Base-by-base conservation (phyloP, 2,888 invertebrate genomes). In the Portevinia maculata region DNA sequence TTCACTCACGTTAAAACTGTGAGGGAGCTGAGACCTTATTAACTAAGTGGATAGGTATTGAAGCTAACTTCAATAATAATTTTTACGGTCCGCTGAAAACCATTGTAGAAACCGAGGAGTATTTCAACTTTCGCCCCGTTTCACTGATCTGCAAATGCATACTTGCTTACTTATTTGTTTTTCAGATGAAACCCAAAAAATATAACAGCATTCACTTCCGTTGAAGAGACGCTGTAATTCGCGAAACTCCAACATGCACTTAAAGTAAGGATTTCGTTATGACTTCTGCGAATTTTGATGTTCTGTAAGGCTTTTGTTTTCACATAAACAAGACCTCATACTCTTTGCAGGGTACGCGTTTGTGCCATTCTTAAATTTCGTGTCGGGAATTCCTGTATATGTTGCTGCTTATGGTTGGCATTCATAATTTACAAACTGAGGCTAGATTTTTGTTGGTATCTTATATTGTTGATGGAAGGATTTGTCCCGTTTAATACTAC, bases 191-290 rank as follows among this genome's bases (percentile, higher is more conserved):
- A 44, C 17, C 7, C 9, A 59, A 57, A 57, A 24, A 5, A 52
- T 37, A 15, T 44, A 52, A 19, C 19, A 65, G 6, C 30, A 30
- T 41, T n/a, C 41, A 41, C 52, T 52, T 41, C 2, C n/a, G 17
- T 48, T 24, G 5, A 57, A 46, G 34, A n/a, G 19, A 44, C 32
- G 28, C 34, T 64, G 71, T 71, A 65, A 65, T 65, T 65, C 24
- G 73, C 73, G 71, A 73, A 79, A 79, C 67, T 73, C 67, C 79
- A 59, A 73, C 65, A 62, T 79, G 65, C 67, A 79, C 67, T 55
- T 67, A 67, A 65, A 74, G 74, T 65, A 74, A 74, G 74, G 74
- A 74, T 57, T 64, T 65, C 74, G 57, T 64, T 32, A 7, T 15
- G 52, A 34, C 32, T 41, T 67, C 46, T 44, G 34, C 7, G 59